Evolutionary conservation across 2,888 invertebrate species (phyloP), one percentile per base, ranked within the genome.

Genomic region (Pecten maximus): DNA sequence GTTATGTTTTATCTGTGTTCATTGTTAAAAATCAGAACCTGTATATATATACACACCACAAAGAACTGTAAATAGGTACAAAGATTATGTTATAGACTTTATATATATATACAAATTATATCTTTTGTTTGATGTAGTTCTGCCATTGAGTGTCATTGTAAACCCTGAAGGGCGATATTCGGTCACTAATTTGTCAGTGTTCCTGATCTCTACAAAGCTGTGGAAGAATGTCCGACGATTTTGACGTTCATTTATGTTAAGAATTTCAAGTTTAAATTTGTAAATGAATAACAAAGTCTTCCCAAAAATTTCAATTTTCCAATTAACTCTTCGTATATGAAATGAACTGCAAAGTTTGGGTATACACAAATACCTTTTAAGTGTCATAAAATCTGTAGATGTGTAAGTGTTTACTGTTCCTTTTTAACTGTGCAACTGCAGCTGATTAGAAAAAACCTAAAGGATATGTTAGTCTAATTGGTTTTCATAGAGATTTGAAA

Each of bases 91-190:
- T 35, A 35, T 74, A 74, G 35, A 54, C n/a, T 54, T 54, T 74
- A 74, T 74, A 74, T 74, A 74, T 74, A 74, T 74, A 74, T 74
- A 35, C 74, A 74, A 74, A 74, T 74, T 74, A 74, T 28, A 74
- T 74, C 35, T 28, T 74, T 74, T 74, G 35, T 74, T 23, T 35
- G 10, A 35, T 74, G 35, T 23, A 44, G 35, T 35, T 28, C 74
- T 74, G 74, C 74, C 74, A 74, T 6, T 15, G 54, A 23, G 1
- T 74, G 74, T 74, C 35, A 35, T 74, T n/a, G 19, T 35, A 74
- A 28, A 10, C 6, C 74, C 28, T 35, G 6, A 10, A 35, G 35
- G 74, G 28, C 15, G 16, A 35, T 74, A 15, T 35, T 74, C 23
- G 60, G 4, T 74, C 28, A 74, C 35, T 28, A 74, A 74, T 44